Evolutionary conservation across 2,888 invertebrate genomes (phyloP).

Genomic region (Helobdella robusta): DNA sequence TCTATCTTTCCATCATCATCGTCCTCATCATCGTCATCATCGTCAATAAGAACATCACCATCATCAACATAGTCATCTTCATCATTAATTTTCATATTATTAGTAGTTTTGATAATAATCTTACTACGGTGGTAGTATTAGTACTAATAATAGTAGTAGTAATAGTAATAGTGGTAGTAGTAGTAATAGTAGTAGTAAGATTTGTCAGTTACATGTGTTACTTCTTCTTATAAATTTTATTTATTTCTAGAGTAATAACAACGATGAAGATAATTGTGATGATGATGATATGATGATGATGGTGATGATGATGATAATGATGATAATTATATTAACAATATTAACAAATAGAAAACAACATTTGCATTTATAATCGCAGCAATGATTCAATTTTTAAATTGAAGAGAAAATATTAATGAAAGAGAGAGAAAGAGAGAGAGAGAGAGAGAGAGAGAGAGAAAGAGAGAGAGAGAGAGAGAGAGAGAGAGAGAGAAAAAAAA

Average conservation of each 20-base stretch:
- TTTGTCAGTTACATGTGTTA: not conserved
- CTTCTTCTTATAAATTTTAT: not conserved
- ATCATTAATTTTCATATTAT: too few species aligned
- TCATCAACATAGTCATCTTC: too few species aligned
- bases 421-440: conserved; percentile 25
- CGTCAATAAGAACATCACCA: not conserved
- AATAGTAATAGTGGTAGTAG: not conserved
- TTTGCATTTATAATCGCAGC: not conserved
- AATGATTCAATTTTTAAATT: not conserved
- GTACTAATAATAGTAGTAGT: conserved; percentile 15
- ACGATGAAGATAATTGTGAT: not conserved
- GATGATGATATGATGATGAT: not conserved
- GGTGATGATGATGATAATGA: not conserved
- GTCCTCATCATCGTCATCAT: conserved; percentile 1
- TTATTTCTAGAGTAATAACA: not conserved
- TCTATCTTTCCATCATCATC: conserved; percentile 17
- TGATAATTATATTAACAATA: not conserved
- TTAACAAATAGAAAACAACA: not conserved
- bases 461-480: conserved; percentile 23
- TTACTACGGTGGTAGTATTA: too few species aligned
- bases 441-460: conserved; percentile 24
- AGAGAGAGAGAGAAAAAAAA: conserved; percentile 21
- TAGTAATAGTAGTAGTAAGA: not conserved
- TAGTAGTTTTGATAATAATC: too few species aligned
- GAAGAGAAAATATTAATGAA: too few species aligned